Base-by-base conservation (phyloP, 2,113 vertebrate genomes). In the Larimichthys crocea region DNA sequence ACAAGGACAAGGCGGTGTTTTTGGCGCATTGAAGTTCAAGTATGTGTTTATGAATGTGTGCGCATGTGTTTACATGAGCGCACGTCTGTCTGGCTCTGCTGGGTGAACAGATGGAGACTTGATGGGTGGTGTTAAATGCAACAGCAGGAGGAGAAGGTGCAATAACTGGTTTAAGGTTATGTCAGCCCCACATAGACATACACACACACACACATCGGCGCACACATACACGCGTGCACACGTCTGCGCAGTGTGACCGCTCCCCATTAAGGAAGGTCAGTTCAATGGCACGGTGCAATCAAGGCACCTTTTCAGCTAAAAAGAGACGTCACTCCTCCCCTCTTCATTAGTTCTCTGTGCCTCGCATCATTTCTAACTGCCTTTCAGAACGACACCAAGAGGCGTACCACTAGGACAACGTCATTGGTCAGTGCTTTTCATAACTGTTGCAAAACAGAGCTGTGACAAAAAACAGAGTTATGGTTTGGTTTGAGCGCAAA, bases 201-300 rank as follows among this genome's bases (percentile, higher is more conserved):
- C 63, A 55, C 61, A 22, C 63, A 2, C 76, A 49, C 22, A 20
- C 64, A 50, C 62, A 24, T 49, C 35, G 62, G 24, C 35, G 24
- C 68, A 68, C 69, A 19, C 48, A 9, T 67, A n/a, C 42, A 46
- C 48, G 52, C 40, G 11, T 4, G 8, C 29, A 49, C 68, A 57
- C 59, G 16, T 69, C 62, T 26, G 49, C 19, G 8, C 67, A 24
- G 73, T 65, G 55, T 76, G 74, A 76, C 84, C 76, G 11, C 67
- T 64, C 31, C 56, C 57, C 66, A 78, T 89, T 85, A 85, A 49
- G 52, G 74, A 92, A 92, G 89, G 88, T 91, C 90, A 86, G 14
- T 60, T 79, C 88, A 90, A 84, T 77, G 85, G 55, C 86, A 88
- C 19, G 1, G 24, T 63, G 72, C 53, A 89, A 89, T 90, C 87